Base-by-base conservation (phyloP, 2,797 vertebrate species). In the Bovichtus variegatus region DNA sequence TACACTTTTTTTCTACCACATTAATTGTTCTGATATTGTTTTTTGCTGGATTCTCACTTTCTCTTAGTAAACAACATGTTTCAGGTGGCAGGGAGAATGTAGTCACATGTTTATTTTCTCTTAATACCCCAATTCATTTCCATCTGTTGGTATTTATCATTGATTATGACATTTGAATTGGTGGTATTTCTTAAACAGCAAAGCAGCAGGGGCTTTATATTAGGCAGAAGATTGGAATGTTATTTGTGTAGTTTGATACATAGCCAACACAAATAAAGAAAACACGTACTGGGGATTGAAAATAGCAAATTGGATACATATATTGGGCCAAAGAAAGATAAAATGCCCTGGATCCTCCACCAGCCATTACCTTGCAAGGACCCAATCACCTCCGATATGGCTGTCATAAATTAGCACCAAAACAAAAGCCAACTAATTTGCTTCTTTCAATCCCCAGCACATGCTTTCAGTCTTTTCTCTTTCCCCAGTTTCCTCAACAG, bases 391-490 rank as follows among this genome's bases (percentile, higher is more conserved):
- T 89, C 71, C 87, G 83, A 76, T 83, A 86, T 85, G 83, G 85
- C 87, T 65, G 82, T 84, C 90, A 90, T 93, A 93, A 93, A 91
- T 94, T 90, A 93, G 65, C 70, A 70, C 46, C 87, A 85, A 92
- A 94, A 94, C 90, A 92, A 94, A 90, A 92, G 85, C 89, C 86
- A 89, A 85, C 89, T 92, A 81, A 87, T 92, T 93, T 92, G 69
- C 81, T 59, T 80, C 83, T 85, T 85, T 87, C 78, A 75, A 70
- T 87, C 77, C 74, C 78, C 59, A 47, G 62, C 25, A 63, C 78
- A 74, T 49, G 53, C 75, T 74, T 80, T 83, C 81, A 71, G 79
- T 73, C 74, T 61, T 80, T 75, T 73, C 78, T 84, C 73, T 76
- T 69, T 73, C 80, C 83, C 78, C 66, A 16, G 79, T 86, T 91